Evolutionary conservation across 92 coral and sea anemone species (phyloP), one percentile per base, ranked within the genome.

Genomic region (Porites lobata): DNA sequence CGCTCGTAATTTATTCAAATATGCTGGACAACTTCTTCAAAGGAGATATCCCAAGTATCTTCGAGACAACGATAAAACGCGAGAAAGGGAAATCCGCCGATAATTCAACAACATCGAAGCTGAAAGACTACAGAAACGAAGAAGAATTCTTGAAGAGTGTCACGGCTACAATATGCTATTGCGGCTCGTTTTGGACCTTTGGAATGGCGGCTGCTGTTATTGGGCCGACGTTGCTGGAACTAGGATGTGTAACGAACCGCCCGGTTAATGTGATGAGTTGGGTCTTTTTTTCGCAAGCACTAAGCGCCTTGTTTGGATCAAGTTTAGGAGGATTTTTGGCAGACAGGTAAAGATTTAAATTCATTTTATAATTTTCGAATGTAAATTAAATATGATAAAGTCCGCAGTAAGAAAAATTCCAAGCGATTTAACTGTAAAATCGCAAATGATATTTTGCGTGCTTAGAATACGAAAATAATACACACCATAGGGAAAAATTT

Each of bases 131-230:
- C 85, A 92, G 98, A 80, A 96, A 94, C 61, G 99, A 98, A 79
- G 94, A 96, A 6, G 99, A 98, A n/a, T 98, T 98, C 61, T 87
- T 98, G 17, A 89, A 88, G 29, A 93, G 98, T 50, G 77, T 87
- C 68, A 84, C 81, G 59, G 99, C 98, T 10, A 96, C 99, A 0
- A 51, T 96, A 57, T 98, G 99, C 26, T 95, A 96, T 75, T 98
- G 99, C 67, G 99, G 98, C 2, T 92, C 99, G 4, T 98, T 98
- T 65, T 87, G 96, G 79, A 98, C 98, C 14, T 94, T 98, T 82
- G 99, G 99, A 18, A 98, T 97, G 98, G 94, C 98, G 4, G 98
- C 98, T 7, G 94, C 99, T 1, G 91, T 98, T 7, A 98, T 98
- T 12, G 99, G 99, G 13, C 99, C 99, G 26, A 98, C 99, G 1